Conservation (phyloP, 2,113 vertebrate genomes). For the Tupaia tana region DNA sequence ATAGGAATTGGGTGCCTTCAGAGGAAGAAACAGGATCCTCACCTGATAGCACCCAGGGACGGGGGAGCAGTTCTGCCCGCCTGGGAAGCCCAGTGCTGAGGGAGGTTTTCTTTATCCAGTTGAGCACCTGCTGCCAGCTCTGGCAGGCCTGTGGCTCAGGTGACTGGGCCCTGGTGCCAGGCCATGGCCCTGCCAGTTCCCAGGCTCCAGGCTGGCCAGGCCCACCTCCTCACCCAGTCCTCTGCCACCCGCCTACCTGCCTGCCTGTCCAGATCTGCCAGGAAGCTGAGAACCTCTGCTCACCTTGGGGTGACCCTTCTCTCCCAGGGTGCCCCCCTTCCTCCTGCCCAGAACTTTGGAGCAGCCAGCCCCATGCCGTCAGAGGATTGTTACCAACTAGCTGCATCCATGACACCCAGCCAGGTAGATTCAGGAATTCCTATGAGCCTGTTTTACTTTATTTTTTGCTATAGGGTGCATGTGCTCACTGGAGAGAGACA, state of each 20-base stretch:
- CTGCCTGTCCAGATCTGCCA: neutral
- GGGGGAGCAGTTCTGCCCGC: neutral
- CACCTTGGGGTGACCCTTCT: neutral
- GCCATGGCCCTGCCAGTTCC: constrained; percentile 5
- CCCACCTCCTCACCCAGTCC: neutral
- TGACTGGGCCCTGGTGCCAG: constrained; percentile 65
- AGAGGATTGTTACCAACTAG: neutral
- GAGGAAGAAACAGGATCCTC: constrained; percentile 72
- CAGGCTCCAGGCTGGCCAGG: constrained; percentile 44
- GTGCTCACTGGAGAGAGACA: too few relatives aligned
- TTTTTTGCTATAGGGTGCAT: too few relatives aligned
- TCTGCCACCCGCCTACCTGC: neutral
- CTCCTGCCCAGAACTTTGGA: neutral
- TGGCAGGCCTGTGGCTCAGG: constrained; percentile 61
- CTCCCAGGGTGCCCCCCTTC: neutral
- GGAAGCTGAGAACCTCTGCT: neutral
- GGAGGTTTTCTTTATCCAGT: constrained; percentile 49
- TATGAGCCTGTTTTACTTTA: too few relatives aligned
- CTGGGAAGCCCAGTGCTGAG: neutral
- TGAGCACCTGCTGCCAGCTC: constrained; percentile 55
- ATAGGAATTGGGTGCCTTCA: constrained; percentile 65
- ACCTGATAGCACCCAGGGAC: neutral
- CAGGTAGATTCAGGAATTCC: neutral
- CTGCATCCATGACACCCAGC: neutral
- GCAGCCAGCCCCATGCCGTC: neutral